Conservation (phyloP, 2,113 vertebrate species). For the Puntigrus tetrazona region DNA sequence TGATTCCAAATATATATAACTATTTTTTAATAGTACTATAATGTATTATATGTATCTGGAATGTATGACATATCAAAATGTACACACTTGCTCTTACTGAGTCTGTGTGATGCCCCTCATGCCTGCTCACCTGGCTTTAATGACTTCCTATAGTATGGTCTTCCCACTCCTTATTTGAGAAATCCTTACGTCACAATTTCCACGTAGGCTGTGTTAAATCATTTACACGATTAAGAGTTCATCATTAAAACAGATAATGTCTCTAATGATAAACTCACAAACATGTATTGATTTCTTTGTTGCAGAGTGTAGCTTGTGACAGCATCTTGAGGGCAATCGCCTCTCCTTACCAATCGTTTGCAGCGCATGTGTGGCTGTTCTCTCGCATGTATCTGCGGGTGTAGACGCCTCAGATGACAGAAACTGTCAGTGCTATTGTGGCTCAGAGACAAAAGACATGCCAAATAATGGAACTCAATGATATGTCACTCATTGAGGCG, state of each 20-base stretch:
- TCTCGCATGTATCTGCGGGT: slow-evolving; percentile 42
- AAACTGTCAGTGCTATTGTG: slow-evolving; percentile 68
- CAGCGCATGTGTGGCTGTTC: slow-evolving; percentile 7
- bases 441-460: slow-evolving; percentile 62
- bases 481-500: slow-evolving; percentile 61
- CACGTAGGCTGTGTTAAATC: neutral
- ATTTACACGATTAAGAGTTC: neutral
- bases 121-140: neutral
- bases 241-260: neutral
- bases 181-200: neutral
- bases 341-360: slow-evolving; percentile 39
- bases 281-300: slow-evolving; percentile 12
- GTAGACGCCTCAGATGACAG: slow-evolving; percentile 57
- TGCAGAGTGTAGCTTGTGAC: slow-evolving; percentile 8
- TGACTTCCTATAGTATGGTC: neutral
- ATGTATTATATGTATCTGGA: too few relatives aligned
- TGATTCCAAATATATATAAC: too few relatives aligned
- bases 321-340: slow-evolving; percentile 37
- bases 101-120: too few relatives aligned
- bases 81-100: too few relatives aligned
- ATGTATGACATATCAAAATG: too few relatives aligned
- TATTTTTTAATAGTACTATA: too few relatives aligned
- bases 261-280: neutral
- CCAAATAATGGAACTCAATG: slow-evolving; percentile 61
- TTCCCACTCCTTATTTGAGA: neutral